Evolutionary conservation across 2,888 invertebrate genomes (phyloP).

Genomic region (Metallyticus violacea): DNA sequence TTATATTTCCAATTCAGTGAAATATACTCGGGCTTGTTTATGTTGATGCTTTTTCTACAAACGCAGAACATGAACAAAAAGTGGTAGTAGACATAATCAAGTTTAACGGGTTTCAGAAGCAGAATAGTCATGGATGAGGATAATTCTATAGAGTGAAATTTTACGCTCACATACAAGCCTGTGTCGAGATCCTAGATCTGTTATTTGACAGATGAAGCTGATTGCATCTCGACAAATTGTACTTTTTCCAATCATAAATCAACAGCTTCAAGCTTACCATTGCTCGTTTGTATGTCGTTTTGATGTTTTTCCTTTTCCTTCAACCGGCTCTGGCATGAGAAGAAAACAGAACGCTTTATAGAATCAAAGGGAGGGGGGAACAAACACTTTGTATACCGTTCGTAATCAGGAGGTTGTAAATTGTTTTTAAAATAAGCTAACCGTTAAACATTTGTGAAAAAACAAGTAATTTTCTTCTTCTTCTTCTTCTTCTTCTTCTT

Average conservation of each 20-base stretch:
- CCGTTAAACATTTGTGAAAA: too few species aligned
- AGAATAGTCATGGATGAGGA: neutral
- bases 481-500: too few species aligned
- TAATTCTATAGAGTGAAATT: neutral
- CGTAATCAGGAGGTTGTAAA: too few species aligned
- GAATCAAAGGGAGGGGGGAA: neutral
- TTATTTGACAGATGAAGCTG: neutral
- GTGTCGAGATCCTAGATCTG: neutral
- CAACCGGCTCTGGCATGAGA: neutral
- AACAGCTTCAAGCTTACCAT: neutral
- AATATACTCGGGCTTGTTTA: neutral
- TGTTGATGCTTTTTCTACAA: neutral
- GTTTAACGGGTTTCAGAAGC: neutral
- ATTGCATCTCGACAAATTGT: neutral
- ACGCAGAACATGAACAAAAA: neutral
- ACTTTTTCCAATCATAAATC: neutral
- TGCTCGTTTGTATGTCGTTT: neutral
- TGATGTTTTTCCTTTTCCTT: neutral
- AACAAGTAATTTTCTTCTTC: too few species aligned
- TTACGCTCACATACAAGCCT: neutral
- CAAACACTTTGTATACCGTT: neutral
- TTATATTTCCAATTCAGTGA: neutral
- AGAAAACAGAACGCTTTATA: neutral
- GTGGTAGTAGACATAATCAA: neutral
- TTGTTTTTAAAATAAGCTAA: too few species aligned